These are phyloP conservation scores for Euzophera pinguis DNA, from an alignment of 2,888 invertebrate species.

Conservation along the genomic window DNA sequence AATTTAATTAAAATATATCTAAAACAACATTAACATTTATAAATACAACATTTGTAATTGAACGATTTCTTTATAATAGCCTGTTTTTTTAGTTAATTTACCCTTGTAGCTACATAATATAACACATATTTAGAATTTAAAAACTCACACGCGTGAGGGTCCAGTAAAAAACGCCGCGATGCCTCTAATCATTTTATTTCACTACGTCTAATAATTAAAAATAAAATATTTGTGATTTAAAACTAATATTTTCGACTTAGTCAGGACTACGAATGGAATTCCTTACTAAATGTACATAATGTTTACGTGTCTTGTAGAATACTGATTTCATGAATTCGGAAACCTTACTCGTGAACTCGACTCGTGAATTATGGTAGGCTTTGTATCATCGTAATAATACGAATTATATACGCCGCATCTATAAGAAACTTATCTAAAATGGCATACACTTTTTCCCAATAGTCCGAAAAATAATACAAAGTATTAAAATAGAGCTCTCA, in stretches of 20 bases:
- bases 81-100: not conserved
- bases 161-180: conserved; percentile 23
- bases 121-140: not conserved
- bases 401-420: too few relatives aligned
- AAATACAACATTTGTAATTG: too few relatives aligned
- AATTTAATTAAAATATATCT: not conserved
- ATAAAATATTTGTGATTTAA: conserved; percentile 27
- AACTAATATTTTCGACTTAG: conserved; percentile 33
- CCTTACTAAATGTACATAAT: conserved; percentile 32
- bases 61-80: too few relatives aligned
- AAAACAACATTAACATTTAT: not conserved
- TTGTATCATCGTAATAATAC: not conserved
- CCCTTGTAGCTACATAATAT: not conserved
- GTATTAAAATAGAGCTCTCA: too few relatives aligned
- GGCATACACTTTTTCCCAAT: too few relatives aligned
- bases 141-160: conserved; percentile 5
- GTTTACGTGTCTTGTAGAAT: conserved; percentile 27
- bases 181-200: conserved; percentile 20
- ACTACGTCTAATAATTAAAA: conserved; percentile 27
- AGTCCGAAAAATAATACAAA: too few relatives aligned
- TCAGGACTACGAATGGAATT: conserved; percentile 26
- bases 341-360: conserved; percentile 34
- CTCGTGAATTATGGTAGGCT: conserved; percentile 27
- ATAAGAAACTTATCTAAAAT: too few relatives aligned
- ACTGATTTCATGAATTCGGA: conserved; percentile 52